Conservation (phyloP, 2,888 invertebrate species). For the Pachymerium ferrugineum region DNA sequence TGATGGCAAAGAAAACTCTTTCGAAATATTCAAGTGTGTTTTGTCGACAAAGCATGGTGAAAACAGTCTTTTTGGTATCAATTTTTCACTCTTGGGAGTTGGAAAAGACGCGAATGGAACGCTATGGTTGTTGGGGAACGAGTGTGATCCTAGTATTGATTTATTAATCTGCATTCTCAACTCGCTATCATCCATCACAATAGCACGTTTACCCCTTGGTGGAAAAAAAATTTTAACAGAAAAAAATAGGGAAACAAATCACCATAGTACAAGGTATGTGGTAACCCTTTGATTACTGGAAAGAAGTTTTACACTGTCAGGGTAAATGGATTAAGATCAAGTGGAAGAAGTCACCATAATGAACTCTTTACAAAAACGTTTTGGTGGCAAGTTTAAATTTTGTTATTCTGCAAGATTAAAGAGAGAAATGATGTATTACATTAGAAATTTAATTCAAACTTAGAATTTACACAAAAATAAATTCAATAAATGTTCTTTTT, state of each 20-base stretch:
- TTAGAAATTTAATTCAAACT: too few species aligned
- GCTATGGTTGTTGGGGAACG: too few species aligned
- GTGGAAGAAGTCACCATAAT: too few species aligned
- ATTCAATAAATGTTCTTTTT: too few species aligned
- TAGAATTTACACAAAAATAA: too few species aligned
- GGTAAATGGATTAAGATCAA: too few species aligned
- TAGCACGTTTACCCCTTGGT: neutral
- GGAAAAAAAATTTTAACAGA: neutral
- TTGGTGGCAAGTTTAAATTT: too few species aligned
- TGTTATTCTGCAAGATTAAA: too few species aligned
- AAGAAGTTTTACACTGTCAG: neutral
- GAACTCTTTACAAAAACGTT: too few species aligned
- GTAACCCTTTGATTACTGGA: neutral
- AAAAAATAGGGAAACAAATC: neutral
- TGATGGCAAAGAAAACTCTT: too few species aligned
- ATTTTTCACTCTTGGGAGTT: neutral
- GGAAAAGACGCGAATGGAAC: neutral
- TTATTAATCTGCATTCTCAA: conserved; percentile 19
- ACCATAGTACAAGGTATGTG: neutral
- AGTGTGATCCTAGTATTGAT: neutral
- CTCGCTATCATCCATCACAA: conserved; percentile 4
- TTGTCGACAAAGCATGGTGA: neutral
- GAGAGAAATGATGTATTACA: too few species aligned
- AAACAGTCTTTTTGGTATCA: neutral
- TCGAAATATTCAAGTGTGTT: neutral